Conservation (phyloP, 64 coral and sea anemone genomes). For the Montipora efflorescens region DNA sequence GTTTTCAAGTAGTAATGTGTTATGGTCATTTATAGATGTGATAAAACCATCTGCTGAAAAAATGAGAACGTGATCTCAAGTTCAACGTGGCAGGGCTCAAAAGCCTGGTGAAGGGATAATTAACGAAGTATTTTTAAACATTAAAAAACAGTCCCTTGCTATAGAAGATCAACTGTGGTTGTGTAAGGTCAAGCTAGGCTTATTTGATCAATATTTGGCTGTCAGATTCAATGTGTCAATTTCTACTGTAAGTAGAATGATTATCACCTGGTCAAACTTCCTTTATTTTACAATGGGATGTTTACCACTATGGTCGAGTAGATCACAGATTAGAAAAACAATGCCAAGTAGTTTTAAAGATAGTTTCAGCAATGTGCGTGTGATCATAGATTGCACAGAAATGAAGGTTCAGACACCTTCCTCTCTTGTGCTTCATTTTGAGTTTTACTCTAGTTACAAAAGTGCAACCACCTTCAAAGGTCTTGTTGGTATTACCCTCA, state of each 20-base stretch:
- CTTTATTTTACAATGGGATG: constrained; percentile 45
- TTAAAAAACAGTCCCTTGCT: constrained; percentile 51
- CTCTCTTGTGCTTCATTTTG: constrained; percentile 35
- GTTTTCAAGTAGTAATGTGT: constrained; percentile 43
- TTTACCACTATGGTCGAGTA: constrained; percentile 44
- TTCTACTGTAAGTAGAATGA: constrained; percentile 18
- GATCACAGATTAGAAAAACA: constrained; percentile 48
- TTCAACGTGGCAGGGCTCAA: constrained; percentile 47
- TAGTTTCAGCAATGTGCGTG: constrained; percentile 34
- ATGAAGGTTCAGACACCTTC: constrained; percentile 56
- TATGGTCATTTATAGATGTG: constrained; percentile 42
- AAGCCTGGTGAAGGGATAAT: constrained; percentile 10
- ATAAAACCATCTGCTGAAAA: constrained; percentile 46
- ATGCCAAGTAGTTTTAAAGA: constrained; percentile 16
- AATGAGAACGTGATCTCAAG: constrained; percentile 53
- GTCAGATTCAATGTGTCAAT: constrained; percentile 50
- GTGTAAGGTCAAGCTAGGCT: constrained; percentile 54
- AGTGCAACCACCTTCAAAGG: constrained; percentile 47
- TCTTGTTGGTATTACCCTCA: constrained; percentile 45
- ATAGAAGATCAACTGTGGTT: constrained; percentile 59
- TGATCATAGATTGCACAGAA: constrained; percentile 63
- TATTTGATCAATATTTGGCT: constrained; percentile 64
- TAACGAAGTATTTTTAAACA: constrained; percentile 43
- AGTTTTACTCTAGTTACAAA: constrained; percentile 64
- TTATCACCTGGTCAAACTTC: constrained; percentile 49